Conservation (phyloP, 2,888 invertebrate genomes). For the Acholoe squamosa region DNA sequence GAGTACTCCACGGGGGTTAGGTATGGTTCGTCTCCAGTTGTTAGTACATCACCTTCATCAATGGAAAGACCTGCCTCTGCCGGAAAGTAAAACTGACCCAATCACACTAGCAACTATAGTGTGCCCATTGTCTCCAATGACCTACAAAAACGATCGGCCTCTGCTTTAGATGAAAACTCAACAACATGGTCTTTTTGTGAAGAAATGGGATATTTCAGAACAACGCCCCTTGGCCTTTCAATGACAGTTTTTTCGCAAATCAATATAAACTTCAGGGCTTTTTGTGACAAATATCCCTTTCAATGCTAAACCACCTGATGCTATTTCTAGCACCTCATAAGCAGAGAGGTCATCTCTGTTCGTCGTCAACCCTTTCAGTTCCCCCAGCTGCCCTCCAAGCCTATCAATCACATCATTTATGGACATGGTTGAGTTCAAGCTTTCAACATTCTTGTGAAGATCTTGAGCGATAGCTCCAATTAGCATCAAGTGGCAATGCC, state of each 20-base stretch:
- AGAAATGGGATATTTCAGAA: neutral
- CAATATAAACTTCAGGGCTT: neutral
- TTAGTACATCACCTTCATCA: neutral
- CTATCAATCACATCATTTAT: neutral
- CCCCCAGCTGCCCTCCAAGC: neutral
- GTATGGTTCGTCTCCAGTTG: neutral
- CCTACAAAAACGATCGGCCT: conserved; percentile 5
- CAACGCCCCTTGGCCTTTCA: neutral
- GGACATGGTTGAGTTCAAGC: neutral
- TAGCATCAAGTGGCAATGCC: too few species aligned
- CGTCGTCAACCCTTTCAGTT: neutral
- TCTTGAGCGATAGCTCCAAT: too few species aligned
- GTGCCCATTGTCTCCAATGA: conserved; percentile 18
- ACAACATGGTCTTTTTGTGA: neutral
- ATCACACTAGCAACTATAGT: conserved; percentile 6
- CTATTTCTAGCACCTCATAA: neutral
- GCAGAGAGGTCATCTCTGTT: neutral
- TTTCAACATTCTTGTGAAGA: too few species aligned
- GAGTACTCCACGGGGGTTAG: neutral
- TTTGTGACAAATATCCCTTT: conserved; percentile 14
- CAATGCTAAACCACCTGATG: conserved; percentile 22
- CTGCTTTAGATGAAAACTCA: neutral
- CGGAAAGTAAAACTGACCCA: neutral
- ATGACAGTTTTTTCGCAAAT: conserved; percentile 15
- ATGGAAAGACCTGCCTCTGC: neutral